phyloP scores from a whole-genome alignment of 2,113 vertebrate genomes.

The Ameiurus melas region DNA sequence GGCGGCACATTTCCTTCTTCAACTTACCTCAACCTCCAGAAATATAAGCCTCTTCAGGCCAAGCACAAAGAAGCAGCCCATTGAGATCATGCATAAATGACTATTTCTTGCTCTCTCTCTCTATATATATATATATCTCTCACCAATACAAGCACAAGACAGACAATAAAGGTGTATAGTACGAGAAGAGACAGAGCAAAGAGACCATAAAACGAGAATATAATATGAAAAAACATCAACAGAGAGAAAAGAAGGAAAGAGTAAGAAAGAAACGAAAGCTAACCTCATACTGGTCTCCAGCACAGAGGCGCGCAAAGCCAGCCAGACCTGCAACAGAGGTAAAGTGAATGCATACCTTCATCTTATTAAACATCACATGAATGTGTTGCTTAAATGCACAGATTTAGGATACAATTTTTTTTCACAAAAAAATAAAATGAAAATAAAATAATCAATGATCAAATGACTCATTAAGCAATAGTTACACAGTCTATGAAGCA shows the following conservation, averaged over 20 bases:
- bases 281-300: conserved; percentile 97
- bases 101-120: not conserved
- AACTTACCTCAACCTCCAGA: conserved; percentile 19
- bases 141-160: not conserved
- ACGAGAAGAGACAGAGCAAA: not conserved
- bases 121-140: not conserved
- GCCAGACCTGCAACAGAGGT: conserved; percentile 82
- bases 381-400: not conserved
- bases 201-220: not conserved
- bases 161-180: not conserved
- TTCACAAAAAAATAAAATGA: too few species aligned
- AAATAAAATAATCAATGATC: not conserved
- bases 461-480: not conserved
- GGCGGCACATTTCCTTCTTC: conserved; percentile 19
- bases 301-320: conserved; percentile 93
- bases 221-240: not conserved
- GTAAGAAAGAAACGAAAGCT: conserved; percentile 41
- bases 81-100: not conserved
- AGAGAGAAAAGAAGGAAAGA: not conserved
- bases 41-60: not conserved
- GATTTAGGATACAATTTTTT: not conserved
- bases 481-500: not conserved
- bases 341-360: not conserved
- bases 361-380: not conserved
- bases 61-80: not conserved